Evolutionary conservation across 2,888 invertebrate species (phyloP).

Genomic region (Cantharis nigra): DNA sequence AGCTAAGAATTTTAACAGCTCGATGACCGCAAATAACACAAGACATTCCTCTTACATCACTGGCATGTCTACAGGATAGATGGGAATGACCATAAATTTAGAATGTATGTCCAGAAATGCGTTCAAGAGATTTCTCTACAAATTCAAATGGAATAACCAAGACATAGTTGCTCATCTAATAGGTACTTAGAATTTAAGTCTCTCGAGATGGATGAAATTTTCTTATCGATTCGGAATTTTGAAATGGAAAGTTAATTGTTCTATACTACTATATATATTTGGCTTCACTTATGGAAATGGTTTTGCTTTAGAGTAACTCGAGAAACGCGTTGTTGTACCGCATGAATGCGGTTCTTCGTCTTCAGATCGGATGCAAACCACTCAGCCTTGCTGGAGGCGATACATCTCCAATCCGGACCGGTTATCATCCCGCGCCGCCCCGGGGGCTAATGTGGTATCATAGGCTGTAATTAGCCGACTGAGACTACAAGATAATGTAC

Average conservation of each 20-base stretch:
- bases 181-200: background rate
- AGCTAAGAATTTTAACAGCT: slow-evolving; percentile 52
- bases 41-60: slow-evolving; percentile 49
- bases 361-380: slow-evolving; percentile 49
- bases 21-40: slow-evolving; percentile 44
- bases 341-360: slow-evolving; percentile 44
- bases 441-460: slow-evolving; percentile 60
- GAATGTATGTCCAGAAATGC: slow-evolving; percentile 9
- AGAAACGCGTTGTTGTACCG: slow-evolving; percentile 33
- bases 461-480: slow-evolving; percentile 62
- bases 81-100: slow-evolving; percentile 27
- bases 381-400: slow-evolving; percentile 50
- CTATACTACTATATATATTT: background rate
- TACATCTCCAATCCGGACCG: slow-evolving; percentile 51
- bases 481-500: slow-evolving; percentile 63
- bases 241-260: background rate
- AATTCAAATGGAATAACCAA: slow-evolving; percentile 2
- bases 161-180: background rate
- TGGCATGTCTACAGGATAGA: slow-evolving; percentile 32
- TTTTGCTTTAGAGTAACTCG: slow-evolving; percentile 28
- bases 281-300: slow-evolving; percentile 9
- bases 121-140: slow-evolving; percentile 4
- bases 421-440: slow-evolving; percentile 52
- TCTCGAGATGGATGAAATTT: background rate
- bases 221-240: background rate